These are phyloP conservation scores for Antechinus stuartii DNA, from an alignment of 2,113 vertebrate species.

Conservation along the genomic window DNA sequence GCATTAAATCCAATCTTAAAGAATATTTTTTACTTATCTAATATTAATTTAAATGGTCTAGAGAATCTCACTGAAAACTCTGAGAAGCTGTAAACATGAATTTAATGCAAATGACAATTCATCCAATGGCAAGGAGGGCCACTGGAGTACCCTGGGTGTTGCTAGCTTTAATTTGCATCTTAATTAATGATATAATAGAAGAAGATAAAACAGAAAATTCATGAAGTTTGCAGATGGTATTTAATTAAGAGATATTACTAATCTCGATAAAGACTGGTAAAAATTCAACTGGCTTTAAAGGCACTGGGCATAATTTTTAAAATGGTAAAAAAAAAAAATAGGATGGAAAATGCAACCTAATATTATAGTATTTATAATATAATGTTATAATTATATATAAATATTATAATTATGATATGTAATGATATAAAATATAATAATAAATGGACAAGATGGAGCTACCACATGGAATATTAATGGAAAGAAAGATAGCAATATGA, in stretches of 20 bases:
- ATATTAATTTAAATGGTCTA: not conserved
- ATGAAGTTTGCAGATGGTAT: conserved; percentile 47
- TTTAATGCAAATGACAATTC: fast-evolving
- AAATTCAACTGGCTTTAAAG: conserved; percentile 24
- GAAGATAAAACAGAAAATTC: conserved; percentile 30
- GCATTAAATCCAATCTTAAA: too few relatives aligned
- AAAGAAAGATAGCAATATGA: not conserved
- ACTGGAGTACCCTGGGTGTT: not conserved
- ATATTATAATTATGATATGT: too few relatives aligned
- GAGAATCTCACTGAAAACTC: not conserved
- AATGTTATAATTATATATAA: too few relatives aligned
- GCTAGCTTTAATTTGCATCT: conserved; percentile 35
- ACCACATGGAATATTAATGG: not conserved
- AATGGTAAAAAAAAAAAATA: not conserved
- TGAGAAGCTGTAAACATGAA: not conserved
- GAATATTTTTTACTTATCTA: not conserved
- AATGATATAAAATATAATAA: not conserved
- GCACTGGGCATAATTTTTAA: conserved; percentile 1
- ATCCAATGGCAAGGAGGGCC: not conserved
- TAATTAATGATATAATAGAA: conserved; percentile 44
- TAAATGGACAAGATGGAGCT: not conserved
- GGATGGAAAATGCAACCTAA: conserved; percentile 4
- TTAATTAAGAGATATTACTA: conserved; percentile 45
- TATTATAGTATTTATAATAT: too few relatives aligned
- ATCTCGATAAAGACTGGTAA: conserved; percentile 14